phyloP scores from a whole-genome alignment of 2,888 invertebrate species.

The Phortica magna region DNA sequence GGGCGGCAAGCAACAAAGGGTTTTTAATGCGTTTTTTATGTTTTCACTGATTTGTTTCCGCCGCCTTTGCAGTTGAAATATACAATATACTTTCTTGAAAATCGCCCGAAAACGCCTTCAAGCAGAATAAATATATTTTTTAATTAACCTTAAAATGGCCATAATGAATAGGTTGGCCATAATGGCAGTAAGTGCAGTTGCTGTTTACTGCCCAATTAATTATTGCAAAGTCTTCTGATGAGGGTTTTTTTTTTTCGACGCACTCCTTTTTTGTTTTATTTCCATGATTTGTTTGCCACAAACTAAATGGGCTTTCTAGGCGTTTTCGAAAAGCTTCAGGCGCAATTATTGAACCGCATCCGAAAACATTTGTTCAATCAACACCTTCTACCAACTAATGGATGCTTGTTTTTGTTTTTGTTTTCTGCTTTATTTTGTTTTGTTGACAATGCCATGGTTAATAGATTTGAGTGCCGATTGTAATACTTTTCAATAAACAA shows the following conservation, averaged over 20 bases:
- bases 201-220: slow-evolving; percentile 36
- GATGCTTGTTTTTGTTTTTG: not conserved
- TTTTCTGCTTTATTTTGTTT: not conserved
- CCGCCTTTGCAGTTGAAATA: slow-evolving; percentile 20
- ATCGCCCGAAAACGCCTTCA: slow-evolving; percentile 43
- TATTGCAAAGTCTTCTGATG: slow-evolving; percentile 47
- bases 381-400: slow-evolving; percentile 46
- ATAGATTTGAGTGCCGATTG: not conserved
- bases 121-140: slow-evolving; percentile 53
- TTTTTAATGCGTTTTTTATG: slow-evolving; percentile 58
- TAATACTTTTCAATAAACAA: slow-evolving; percentile 4
- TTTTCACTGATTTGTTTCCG: slow-evolving; percentile 52
- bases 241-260: slow-evolving; percentile 49
- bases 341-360: slow-evolving; percentile 52
- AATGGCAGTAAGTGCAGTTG: slow-evolving; percentile 57
- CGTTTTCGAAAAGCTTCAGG: not conserved
- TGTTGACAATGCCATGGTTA: not conserved
- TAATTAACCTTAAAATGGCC: slow-evolving; percentile 60
- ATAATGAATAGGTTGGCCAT: slow-evolving; percentile 59
- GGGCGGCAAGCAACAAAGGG: slow-evolving; percentile 38
- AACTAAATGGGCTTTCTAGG: not conserved
- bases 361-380: slow-evolving; percentile 52
- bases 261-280: not conserved
- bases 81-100: not conserved
- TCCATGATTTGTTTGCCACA: slow-evolving; percentile 19